A percentile compares a stretch with the other conserved stretches of the same genome.
These are phyloP conservation scores for Noctuana brunneofusca DNA, from an alignment of 2,888 invertebrate genomes.

Conservation along the genomic window DNA sequence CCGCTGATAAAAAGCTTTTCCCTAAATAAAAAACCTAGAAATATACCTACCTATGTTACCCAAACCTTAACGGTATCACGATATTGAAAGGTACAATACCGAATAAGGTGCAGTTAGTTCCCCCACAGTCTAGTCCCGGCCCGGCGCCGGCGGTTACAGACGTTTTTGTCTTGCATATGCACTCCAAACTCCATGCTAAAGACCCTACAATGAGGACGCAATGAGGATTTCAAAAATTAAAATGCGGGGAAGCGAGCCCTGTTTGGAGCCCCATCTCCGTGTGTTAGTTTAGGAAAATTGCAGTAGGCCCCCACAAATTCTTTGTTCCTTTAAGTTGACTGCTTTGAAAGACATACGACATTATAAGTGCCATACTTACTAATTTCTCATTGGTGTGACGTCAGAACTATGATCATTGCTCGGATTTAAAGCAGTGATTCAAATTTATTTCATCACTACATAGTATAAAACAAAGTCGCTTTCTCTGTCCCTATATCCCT, in stretches of 20 bases:
- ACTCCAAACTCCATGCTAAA: constrained; percentile 14
- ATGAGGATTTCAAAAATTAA: constrained; percentile 34
- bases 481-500: too few relatives aligned
- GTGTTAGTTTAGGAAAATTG: constrained; percentile 31
- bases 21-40: too few relatives aligned
- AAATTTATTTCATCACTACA: too few relatives aligned
- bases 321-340: constrained; percentile 13
- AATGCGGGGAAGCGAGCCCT: constrained; percentile 30
- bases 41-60: too few relatives aligned
- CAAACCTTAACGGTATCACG: neutral
- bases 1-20: too few relatives aligned
- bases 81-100: constrained; percentile 1
- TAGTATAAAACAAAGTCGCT: too few relatives aligned
- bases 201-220: constrained; percentile 25
- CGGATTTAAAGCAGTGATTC: neutral
- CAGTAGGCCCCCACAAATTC: constrained; percentile 11
- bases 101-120: neutral
- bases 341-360: neutral
- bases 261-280: constrained; percentile 19
- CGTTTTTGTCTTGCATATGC: constrained; percentile 30
- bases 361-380: neutral
- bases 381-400: neutral
- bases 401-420: too few relatives aligned
- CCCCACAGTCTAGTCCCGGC: constrained; percentile 15
- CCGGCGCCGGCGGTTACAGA: constrained; percentile 23